These are phyloP conservation scores for Chrysaora quinquecirrha DNA, from an alignment of 30 jellyfish, hydroid and myxozoan species.

Conservation along the genomic window DNA sequence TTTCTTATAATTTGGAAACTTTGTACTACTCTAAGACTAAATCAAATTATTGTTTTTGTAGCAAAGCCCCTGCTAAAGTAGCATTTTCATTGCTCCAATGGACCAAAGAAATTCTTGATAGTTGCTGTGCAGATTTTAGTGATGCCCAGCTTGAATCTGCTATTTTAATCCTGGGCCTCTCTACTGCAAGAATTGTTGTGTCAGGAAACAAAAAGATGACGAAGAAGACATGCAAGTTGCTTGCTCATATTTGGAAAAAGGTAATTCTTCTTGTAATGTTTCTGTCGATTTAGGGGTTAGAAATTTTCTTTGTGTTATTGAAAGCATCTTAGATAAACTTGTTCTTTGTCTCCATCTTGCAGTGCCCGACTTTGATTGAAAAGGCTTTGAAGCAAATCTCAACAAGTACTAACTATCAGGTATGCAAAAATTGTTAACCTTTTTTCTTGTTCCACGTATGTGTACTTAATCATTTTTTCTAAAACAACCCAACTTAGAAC, in stretches of 20 bases:
- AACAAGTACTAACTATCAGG: slow-evolving; percentile 21
- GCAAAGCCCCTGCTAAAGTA: slow-evolving; percentile 37
- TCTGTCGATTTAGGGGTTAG: neutral
- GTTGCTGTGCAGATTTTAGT: neutral
- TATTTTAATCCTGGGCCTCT: neutral
- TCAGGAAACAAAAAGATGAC: slow-evolving; percentile 15
- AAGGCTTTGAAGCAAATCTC: slow-evolving; percentile 3
- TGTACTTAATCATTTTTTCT: too few relatives aligned
- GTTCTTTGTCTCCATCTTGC: too few relatives aligned
- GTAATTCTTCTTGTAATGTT: neutral
- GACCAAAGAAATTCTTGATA: slow-evolving; percentile 20
- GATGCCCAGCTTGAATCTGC: neutral
- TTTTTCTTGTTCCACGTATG: too few relatives aligned
- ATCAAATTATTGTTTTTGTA: too few relatives aligned
- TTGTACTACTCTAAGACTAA: too few relatives aligned
- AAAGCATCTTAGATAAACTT: too few relatives aligned
- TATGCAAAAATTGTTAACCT: neutral
- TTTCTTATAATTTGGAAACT: too few relatives aligned
- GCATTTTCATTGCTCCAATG: slow-evolving; percentile 29
- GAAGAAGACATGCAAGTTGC: slow-evolving; percentile 8
- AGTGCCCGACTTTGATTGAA: slow-evolving; percentile 16
- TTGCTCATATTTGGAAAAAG: slow-evolving; percentile 18
- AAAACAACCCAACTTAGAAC: too few relatives aligned
- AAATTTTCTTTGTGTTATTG: too few relatives aligned
- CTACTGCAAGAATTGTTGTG: slow-evolving; percentile 13